These are phyloP conservation scores for Chloroceryle inda DNA, from an alignment of 2,797 vertebrate genomes.

Conservation along the genomic window DNA sequence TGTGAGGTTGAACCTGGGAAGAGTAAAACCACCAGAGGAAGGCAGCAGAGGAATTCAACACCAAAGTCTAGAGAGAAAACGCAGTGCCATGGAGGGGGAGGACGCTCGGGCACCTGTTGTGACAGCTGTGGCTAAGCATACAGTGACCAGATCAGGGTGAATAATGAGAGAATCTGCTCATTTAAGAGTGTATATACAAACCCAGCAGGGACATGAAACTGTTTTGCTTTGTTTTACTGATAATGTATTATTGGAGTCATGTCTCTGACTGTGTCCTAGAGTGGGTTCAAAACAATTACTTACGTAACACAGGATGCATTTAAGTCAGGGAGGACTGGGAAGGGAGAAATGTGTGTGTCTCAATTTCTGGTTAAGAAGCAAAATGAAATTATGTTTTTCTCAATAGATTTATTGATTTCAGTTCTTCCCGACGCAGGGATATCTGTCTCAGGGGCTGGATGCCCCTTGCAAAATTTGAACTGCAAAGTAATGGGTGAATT, in stretches of 20 bases:
- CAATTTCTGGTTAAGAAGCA: conserved; percentile 42
- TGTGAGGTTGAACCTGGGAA: background rate
- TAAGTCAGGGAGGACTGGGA: conserved; percentile 5
- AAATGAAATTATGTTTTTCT: conserved; percentile 57
- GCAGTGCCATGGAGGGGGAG: background rate
- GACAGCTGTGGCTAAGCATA: conserved; percentile 56
- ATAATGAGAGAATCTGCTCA: conserved; percentile 65
- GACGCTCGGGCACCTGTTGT: background rate
- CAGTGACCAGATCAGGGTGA: conserved; percentile 63
- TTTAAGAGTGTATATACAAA: conserved; percentile 68
- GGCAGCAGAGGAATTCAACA: conserved; percentile 31
- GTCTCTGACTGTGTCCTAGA: conserved; percentile 69
- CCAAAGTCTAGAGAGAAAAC: background rate
- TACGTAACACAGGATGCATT: conserved; percentile 60
- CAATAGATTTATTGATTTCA: conserved; percentile 44
- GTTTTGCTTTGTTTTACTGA: conserved; percentile 72
- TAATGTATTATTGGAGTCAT: conserved; percentile 74
- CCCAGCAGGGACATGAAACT: conserved; percentile 63
- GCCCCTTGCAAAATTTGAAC: background rate
- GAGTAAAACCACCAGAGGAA: background rate
- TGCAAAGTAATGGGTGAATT: background rate
- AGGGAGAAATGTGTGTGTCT: background rate
- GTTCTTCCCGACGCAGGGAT: background rate
- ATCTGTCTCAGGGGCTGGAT: background rate
- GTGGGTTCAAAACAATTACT: conserved; percentile 71